Conservation (phyloP, 1,140 invertebrate genomes). For the Callitettix versicolor region DNA sequence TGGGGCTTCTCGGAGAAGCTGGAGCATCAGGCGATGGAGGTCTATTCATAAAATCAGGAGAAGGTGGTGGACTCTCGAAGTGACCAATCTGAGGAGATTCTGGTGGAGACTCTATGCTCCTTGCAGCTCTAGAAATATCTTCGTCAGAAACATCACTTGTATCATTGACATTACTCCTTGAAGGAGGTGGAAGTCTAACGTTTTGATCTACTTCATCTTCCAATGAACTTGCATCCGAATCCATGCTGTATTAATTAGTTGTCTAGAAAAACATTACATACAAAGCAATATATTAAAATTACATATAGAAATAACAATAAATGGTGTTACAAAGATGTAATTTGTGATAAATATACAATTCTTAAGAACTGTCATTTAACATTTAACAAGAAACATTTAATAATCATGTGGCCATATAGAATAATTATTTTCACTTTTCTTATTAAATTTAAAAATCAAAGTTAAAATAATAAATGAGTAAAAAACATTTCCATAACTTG, state of each 20-base stretch:
- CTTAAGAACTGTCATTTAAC: not conserved
- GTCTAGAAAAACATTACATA: slow-evolving; percentile 4
- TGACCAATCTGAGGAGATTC: slow-evolving; percentile 20
- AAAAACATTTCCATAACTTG: too few relatives aligned
- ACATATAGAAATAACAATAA: too few relatives aligned
- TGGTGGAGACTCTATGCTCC: slow-evolving; percentile 21
- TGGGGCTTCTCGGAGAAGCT: not conserved
- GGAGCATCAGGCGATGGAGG: not conserved
- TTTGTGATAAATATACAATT: not conserved
- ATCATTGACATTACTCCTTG: slow-evolving; percentile 14
- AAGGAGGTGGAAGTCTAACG: not conserved
- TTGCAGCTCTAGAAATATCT: slow-evolving; percentile 22
- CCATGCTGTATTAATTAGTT: slow-evolving; percentile 11
- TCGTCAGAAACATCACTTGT: slow-evolving; percentile 23
- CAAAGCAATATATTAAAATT: not conserved
- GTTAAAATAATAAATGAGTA: too few relatives aligned
- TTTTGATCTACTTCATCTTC: slow-evolving; percentile 15
- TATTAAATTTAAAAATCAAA: too few relatives aligned
- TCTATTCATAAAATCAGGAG: slow-evolving; percentile 15
- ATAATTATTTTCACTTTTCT: not conserved
- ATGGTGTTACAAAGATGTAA: not conserved
- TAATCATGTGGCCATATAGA: not conserved
- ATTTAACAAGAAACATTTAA: not conserved
- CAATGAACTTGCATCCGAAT: slow-evolving; percentile 20
- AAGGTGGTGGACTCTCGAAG: slow-evolving; percentile 22